These are phyloP conservation scores for Drosophila sordidula DNA, from an alignment of 2,888 invertebrate genomes.

Conservation along the genomic window DNA sequence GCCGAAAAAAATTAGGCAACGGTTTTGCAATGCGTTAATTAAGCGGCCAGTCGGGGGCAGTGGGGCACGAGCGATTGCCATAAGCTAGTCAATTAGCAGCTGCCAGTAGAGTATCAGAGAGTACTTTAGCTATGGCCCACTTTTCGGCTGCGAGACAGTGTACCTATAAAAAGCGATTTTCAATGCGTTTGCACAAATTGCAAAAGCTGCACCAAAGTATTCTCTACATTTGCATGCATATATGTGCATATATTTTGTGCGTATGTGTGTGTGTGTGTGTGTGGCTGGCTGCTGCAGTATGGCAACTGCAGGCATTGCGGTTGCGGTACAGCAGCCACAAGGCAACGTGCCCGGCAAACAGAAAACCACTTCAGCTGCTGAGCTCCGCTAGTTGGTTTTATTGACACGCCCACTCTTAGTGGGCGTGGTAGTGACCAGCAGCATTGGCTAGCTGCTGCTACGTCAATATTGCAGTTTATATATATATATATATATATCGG, in stretches of 20 bases:
- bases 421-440: background rate
- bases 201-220: conserved; percentile 7
- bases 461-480: background rate
- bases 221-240: background rate
- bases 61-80: background rate
- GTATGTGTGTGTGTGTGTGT: conserved; percentile 1
- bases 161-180: conserved; percentile 16
- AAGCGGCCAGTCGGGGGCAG: conserved; percentile 32
- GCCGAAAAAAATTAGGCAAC: conserved; percentile 31
- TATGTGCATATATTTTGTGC: conserved; percentile 3
- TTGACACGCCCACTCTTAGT: background rate
- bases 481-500: background rate
- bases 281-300: conserved; percentile 11
- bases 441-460: background rate
- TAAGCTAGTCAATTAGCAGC: background rate
- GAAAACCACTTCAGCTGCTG: conserved; percentile 26
- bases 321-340: conserved; percentile 58
- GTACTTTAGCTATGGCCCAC: conserved; percentile 1
- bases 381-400: conserved; percentile 8
- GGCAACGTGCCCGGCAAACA: conserved; percentile 32
- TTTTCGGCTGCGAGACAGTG: conserved; percentile 8
- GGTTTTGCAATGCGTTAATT: conserved; percentile 64
- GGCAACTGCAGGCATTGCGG: conserved; percentile 60
- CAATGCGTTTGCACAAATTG: conserved; percentile 28
- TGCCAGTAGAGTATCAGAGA: background rate